Conservation (phyloP, 2,888 invertebrate species). For the Spodoptera littoralis region DNA sequence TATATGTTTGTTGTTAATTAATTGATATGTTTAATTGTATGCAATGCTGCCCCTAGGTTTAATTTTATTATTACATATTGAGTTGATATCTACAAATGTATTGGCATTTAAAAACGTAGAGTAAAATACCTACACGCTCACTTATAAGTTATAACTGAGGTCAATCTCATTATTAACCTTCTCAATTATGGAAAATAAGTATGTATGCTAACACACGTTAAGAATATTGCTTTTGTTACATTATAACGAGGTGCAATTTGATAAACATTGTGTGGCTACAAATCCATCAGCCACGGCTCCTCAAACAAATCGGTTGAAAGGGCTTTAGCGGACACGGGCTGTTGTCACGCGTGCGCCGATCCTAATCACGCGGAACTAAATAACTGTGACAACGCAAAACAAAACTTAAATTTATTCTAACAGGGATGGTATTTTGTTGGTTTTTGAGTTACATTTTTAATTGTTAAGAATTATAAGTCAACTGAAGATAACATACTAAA, state of each 20-base stretch:
- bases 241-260: conserved; percentile 42
- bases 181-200: neutral
- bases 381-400: conserved; percentile 31
- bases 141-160: too few relatives aligned
- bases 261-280: conserved; percentile 42
- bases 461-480: too few relatives aligned
- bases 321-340: conserved; percentile 37
- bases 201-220: neutral
- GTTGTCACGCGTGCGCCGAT: conserved; percentile 51
- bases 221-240: conserved; percentile 9
- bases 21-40: conserved; percentile 1
- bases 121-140: neutral
- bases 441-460: neutral
- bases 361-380: conserved; percentile 60
- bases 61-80: conserved; percentile 7
- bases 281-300: conserved; percentile 47
- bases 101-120: neutral
- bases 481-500: too few relatives aligned
- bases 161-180: neutral
- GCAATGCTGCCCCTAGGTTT: neutral
- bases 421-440: neutral
- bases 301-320: conserved; percentile 50
- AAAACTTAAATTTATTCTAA: conserved; percentile 34
- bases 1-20: conserved; percentile 20
- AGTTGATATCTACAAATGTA: conserved; percentile 1